Evolutionary conservation across 37 sponge, comb jelly and placozoan genomes (phyloP), one percentile per base, ranked within the genome.

Genomic region (Oscarella lobularis): DNA sequence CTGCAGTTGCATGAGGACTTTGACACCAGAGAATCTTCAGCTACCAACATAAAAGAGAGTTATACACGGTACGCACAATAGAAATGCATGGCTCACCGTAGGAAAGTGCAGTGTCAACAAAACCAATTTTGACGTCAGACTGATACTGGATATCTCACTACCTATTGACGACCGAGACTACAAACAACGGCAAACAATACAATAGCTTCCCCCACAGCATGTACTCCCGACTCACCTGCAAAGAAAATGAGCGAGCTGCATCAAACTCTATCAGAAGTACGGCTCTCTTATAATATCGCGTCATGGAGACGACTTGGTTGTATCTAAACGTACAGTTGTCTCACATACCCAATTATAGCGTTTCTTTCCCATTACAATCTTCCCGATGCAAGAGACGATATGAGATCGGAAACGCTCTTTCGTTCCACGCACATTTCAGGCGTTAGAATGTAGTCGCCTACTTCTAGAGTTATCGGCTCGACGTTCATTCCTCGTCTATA

Each of bases 381-480:
- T 75, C 99, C 99, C 38, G 90, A 89, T 36, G 85, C 83, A 36
- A 97, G 69, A 3, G 99, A 97, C 0, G 88, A 84, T 41, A 97
- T 90, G 36, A 97, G 84, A 75, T 97, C 99, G 73, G 82, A 83
- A 54, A 93, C 73, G 74, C 89, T 86, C 86, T 97, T 97, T 67
- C 99, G 78, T 72, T 97, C 99, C 36, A 97, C 88, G 80, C 99
- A 97, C 9, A 94, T 82, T 29, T 97, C 99, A 38, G 99, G 99
- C 6, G 91, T 79, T 38, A 97, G 80, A n/a, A 97, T 85, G 71
- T 97, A 97, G 74, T 97, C 99, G 2, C 99, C 99, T 36, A 97
- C 95, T 78, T 97, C 92, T 0, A 97, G 76, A 0, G 99, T 97
- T 2, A 90, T 73, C 31, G 99, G 99, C 3, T 81, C 70, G 1